These are phyloP conservation scores for Cheirogaleus major DNA, from an alignment of 2,797 vertebrate species.

Conservation along the genomic window DNA sequence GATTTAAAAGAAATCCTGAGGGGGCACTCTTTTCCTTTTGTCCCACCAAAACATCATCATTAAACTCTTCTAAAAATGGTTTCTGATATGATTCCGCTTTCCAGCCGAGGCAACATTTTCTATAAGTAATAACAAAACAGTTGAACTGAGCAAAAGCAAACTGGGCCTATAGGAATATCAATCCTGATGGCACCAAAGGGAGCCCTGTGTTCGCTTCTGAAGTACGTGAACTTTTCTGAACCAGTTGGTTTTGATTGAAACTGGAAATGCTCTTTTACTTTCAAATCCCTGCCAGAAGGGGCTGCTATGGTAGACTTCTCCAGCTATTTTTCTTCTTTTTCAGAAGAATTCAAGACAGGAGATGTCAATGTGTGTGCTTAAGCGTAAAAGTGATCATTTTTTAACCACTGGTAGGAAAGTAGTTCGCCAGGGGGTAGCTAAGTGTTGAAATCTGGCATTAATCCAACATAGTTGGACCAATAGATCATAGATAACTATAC, in stretches of 20 bases:
- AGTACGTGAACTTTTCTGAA: slow-evolving; percentile 64
- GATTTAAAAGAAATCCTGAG: slow-evolving; percentile 79
- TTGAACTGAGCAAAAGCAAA: slow-evolving; percentile 74
- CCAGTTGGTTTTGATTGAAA: slow-evolving; percentile 59
- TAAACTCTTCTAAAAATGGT: slow-evolving; percentile 77
- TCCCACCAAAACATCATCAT: slow-evolving; percentile 79
- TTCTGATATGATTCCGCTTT: slow-evolving; percentile 77
- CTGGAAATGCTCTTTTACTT: slow-evolving; percentile 71
- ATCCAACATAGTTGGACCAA: slow-evolving; percentile 75
- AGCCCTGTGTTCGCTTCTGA: slow-evolving; percentile 73
- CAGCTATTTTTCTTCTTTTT: slow-evolving; percentile 78
- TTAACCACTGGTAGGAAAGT: slow-evolving; percentile 78
- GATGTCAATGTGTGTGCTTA: slow-evolving; percentile 79
- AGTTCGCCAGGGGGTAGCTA: slow-evolving; percentile 73
- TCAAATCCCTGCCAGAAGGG: slow-evolving; percentile 69
- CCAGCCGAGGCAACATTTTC: slow-evolving; percentile 76
- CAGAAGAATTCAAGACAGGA: slow-evolving; percentile 79
- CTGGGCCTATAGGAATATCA: slow-evolving; percentile 72
- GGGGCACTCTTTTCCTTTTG: slow-evolving; percentile 75
- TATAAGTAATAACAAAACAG: slow-evolving; percentile 80
- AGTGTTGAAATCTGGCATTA: slow-evolving; percentile 78
- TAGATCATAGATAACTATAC: slow-evolving; percentile 78
- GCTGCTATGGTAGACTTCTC: slow-evolving; percentile 67
- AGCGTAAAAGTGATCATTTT: slow-evolving; percentile 81
- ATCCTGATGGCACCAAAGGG: slow-evolving; percentile 77